Conservation (phyloP, 2,797 vertebrate species). For the Callimico goeldii region DNA sequence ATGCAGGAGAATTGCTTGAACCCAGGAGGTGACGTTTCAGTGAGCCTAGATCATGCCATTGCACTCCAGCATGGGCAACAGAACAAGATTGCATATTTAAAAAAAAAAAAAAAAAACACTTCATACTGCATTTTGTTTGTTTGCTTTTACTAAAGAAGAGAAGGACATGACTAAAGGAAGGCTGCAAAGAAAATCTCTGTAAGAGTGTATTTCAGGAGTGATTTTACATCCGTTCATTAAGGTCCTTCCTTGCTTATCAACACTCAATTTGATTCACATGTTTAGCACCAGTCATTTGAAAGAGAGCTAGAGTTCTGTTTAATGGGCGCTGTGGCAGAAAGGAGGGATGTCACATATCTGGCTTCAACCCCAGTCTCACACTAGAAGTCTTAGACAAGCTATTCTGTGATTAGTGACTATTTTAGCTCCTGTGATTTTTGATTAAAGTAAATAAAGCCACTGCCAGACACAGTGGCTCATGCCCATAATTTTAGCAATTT, state of each 20-base stretch:
- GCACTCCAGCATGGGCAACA: too few species aligned
- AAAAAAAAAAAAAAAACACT: background rate
- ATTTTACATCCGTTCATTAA: background rate
- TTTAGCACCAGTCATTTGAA: background rate
- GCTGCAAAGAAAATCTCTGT: background rate
- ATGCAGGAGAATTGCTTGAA: too few species aligned
- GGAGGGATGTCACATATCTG: background rate
- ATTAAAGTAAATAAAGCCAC: background rate
- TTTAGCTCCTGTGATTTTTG: background rate
- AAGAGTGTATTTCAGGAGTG: background rate
- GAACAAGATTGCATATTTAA: too few species aligned
- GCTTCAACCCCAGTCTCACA: background rate
- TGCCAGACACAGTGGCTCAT: too few species aligned
- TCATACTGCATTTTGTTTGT: background rate
- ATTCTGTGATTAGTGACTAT: background rate
- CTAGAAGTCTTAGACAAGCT: background rate
- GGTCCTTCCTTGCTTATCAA: background rate
- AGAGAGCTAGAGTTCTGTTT: background rate
- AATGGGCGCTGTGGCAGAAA: background rate
- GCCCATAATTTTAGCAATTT: too few species aligned
- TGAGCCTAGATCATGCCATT: too few species aligned
- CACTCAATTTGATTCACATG: background rate
- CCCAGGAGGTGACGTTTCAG: too few species aligned
- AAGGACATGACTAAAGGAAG: background rate
- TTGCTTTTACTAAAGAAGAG: background rate